Conservation (phyloP, 2,888 invertebrate genomes). For the Chrysolina haemoptera region DNA sequence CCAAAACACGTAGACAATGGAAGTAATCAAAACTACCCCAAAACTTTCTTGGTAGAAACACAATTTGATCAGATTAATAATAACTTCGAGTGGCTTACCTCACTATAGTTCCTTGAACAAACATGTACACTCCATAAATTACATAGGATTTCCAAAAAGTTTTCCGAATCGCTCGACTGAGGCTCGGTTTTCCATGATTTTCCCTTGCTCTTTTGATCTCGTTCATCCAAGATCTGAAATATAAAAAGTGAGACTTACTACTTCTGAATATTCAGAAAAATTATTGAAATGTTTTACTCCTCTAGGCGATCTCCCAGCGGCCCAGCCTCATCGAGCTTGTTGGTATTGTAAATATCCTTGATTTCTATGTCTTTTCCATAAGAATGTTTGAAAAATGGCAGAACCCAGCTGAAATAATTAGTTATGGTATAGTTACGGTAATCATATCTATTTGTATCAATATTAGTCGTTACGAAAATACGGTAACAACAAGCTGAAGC, state of each 20-base stretch:
- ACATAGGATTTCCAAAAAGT: slow-evolving; percentile 29
- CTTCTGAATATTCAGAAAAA: not conserved
- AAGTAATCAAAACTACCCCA: too few relatives aligned
- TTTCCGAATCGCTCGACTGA: slow-evolving; percentile 57
- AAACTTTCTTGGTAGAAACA: too few relatives aligned
- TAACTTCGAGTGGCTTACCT: slow-evolving; percentile 8
- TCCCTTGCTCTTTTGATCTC: slow-evolving; percentile 72
- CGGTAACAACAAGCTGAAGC: too few relatives aligned
- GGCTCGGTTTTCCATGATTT: slow-evolving; percentile 73
- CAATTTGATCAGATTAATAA: too few relatives aligned
- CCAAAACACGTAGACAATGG: too few relatives aligned
- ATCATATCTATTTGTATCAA: too few relatives aligned
- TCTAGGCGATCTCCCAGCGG: slow-evolving; percentile 77
- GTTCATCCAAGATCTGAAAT: slow-evolving; percentile 73
- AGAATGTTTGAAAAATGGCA: slow-evolving; percentile 76
- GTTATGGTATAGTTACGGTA: too few relatives aligned
- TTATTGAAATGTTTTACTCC: slow-evolving; percentile 65
- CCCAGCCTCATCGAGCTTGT: slow-evolving; percentile 75
- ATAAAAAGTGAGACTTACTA: not conserved
- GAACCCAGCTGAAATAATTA: slow-evolving; percentile 75
- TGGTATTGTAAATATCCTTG: slow-evolving; percentile 77
- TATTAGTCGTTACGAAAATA: too few relatives aligned
- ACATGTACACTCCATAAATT: slow-evolving; percentile 24
- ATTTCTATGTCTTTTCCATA: slow-evolving; percentile 75
- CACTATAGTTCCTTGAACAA: slow-evolving; percentile 18